These are phyloP conservation scores for Eulithis prunata DNA, from an alignment of 2,888 invertebrate genomes.

Conservation along the genomic window DNA sequence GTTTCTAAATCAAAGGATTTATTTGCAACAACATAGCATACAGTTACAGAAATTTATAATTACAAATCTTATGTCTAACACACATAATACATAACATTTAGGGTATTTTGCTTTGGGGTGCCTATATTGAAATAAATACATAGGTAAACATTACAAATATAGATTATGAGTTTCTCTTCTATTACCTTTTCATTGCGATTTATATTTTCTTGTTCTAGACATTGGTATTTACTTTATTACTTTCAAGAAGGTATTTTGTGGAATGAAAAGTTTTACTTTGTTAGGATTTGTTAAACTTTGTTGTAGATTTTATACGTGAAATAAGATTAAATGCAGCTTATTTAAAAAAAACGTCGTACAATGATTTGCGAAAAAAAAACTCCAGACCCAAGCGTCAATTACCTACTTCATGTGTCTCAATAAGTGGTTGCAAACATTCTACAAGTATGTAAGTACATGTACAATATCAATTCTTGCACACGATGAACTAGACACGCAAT, in stretches of 20 bases:
- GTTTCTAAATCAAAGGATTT: too few species aligned
- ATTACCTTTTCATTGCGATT: constrained; percentile 3
- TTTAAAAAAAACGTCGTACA: not conserved
- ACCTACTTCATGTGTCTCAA: not conserved
- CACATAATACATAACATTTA: too few species aligned
- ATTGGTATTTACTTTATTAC: constrained; percentile 47
- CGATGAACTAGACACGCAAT: constrained; percentile 26
- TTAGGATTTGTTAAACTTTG: constrained; percentile 32
- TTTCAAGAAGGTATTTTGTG: constrained; percentile 33
- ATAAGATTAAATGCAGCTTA: not conserved
- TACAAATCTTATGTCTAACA: too few species aligned
- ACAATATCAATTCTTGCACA: constrained; percentile 24
- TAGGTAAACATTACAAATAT: not conserved
- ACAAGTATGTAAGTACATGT: constrained; percentile 11
- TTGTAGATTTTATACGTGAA: constrained; percentile 19
- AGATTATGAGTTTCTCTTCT: constrained; percentile 12
- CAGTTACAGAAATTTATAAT: too few species aligned
- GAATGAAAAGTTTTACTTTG: constrained; percentile 34
- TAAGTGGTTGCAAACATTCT: constrained; percentile 10
- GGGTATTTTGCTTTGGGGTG: too few species aligned
- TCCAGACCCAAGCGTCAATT: too few species aligned
- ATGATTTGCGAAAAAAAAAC: not conserved
- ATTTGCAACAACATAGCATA: too few species aligned
- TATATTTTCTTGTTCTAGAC: constrained; percentile 36
- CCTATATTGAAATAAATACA: too few species aligned